These are phyloP conservation scores for Lysandra coridon DNA, from an alignment of 2,888 invertebrate genomes.

Conservation along the genomic window DNA sequence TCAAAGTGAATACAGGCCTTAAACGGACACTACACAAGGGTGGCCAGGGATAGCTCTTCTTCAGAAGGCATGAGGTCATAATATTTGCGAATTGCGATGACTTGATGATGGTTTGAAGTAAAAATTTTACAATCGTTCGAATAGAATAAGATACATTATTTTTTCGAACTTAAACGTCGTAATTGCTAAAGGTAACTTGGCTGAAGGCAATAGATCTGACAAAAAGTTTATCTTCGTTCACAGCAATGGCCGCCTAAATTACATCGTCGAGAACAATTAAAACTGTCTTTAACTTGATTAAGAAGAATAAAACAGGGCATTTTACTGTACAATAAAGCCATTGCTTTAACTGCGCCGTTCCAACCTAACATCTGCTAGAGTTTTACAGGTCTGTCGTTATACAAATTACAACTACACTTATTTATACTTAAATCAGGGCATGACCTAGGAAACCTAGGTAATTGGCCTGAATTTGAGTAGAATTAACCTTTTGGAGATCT, in stretches of 20 bases:
- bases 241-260: not conserved
- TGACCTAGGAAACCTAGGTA: not conserved
- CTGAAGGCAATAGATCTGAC: not conserved
- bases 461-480: too few relatives aligned
- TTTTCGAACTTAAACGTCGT: not conserved
- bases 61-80: not conserved
- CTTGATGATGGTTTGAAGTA: not conserved
- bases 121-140: not conserved
- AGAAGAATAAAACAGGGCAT: constrained; percentile 13
- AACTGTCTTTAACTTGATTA: constrained; percentile 10
- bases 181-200: not conserved
- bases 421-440: not conserved
- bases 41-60: too few relatives aligned
- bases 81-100: not conserved
- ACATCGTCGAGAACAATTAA: constrained; percentile 14
- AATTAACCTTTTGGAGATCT: too few relatives aligned
- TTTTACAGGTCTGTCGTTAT: not conserved
- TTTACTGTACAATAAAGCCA: not conserved
- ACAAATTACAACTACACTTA: not conserved
- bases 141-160: not conserved
- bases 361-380: not conserved
- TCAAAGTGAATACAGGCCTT: too few relatives aligned
- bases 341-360: not conserved
- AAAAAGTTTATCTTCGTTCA: not conserved
- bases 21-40: too few relatives aligned